Base-by-base conservation (phyloP, 2,888 invertebrate genomes). In the Philonicus albiceps region DNA sequence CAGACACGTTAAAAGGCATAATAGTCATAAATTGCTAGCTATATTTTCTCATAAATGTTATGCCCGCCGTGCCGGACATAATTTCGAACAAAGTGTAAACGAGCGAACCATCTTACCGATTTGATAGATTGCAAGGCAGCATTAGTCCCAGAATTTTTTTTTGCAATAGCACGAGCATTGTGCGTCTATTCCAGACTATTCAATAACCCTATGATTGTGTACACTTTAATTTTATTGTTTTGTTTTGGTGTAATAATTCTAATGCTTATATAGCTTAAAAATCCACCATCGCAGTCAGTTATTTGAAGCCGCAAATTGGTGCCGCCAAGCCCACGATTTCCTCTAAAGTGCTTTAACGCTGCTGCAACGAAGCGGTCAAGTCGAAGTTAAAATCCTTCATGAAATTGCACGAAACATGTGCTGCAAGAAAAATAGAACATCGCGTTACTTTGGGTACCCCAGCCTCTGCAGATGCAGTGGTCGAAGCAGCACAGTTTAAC, bases 401-500 rank as follows among this genome's bases (percentile, higher is more conserved):
- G 78, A 78, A 49, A 78, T 37, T 55, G 64, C 55, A 55, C 8
- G 49, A 30, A 55, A 81, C 81, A 81, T 64, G 81, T 81, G 81
- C 73, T 49, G 19, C 49, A 49, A 49, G 40, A 83, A 83, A 83
- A 84, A 30, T 40, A 40, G 73, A 84, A 84, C 84, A 73, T 84
- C 73, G 73, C 30, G 73, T 73, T 84, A 84, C 27, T 73, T 34
- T 43, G 73, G 40, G 43, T 6, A 3, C 22, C 74, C 6, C 7
- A 31, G 30, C 55, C 37, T 78, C 22, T 64, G 37, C 6, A 43
- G 30, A 19, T 40, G 83, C 11, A 55, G 19, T 37, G 22, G 30
- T 16, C 27, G 73, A 0, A n/a, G 84, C 30, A 13, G 13, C 40
- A 8, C 22, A 22, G 84, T 37, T 22, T n/a, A 40, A 27, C 11